Conservation (phyloP, 2,888 invertebrate genomes). For the Acanthoscelides obtectus region DNA sequence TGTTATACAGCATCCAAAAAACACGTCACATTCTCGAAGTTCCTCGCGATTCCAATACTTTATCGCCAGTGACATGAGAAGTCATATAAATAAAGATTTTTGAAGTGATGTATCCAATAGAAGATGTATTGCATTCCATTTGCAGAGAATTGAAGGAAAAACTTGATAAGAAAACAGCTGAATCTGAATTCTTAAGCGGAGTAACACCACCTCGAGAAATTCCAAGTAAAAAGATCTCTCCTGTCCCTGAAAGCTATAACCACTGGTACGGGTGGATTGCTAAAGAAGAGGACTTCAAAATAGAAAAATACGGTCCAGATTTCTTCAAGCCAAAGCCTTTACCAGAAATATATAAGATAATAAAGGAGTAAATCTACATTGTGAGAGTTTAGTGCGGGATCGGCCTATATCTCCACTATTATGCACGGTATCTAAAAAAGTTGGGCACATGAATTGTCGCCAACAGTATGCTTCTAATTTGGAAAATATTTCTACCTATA, state of each 20-base stretch:
- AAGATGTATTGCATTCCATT: background rate
- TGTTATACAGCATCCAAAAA: no score
- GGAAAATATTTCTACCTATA: no score
- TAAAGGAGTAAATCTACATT: background rate
- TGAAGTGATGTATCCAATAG: no score
- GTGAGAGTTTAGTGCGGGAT: no score
- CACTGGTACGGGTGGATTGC: constrained; percentile 18
- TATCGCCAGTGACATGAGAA: no score
- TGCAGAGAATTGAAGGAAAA: constrained; percentile 12
- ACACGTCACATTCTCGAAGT: no score
- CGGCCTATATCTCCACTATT: no score
- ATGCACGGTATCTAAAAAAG: no score
- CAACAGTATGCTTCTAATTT: no score
- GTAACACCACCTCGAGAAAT: constrained; percentile 7
- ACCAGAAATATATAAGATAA: background rate
- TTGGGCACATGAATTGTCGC: no score
- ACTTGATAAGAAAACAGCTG: constrained; percentile 14
- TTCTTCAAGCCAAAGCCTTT: constrained; percentile 13
- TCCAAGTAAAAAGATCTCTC: constrained; percentile 10
- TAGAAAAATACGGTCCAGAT: constrained; percentile 16
- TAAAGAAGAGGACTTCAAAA: constrained; percentile 9
- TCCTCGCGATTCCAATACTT: no score
- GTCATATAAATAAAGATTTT: no score
- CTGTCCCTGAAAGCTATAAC: constrained; percentile 12
- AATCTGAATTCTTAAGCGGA: constrained; percentile 12